Conservation (phyloP, 2,113 vertebrate genomes). For the Gallinago paraguaiae region DNA sequence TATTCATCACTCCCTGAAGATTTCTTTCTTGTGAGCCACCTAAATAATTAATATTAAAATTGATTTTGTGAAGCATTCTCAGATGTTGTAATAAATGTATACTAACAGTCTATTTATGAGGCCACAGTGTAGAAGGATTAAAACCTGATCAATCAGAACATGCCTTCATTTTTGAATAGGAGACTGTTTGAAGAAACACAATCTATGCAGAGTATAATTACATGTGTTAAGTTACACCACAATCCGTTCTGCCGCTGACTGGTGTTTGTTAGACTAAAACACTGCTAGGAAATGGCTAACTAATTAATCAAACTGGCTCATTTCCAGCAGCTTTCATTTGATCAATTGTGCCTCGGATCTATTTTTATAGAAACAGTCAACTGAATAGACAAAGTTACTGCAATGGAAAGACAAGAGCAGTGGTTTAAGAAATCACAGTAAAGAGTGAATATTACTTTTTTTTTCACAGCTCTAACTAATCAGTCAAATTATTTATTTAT, state of each 20-base stretch:
- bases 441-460: neutral
- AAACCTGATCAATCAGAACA: constrained; percentile 6
- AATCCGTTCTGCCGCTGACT: neutral
- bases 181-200: neutral
- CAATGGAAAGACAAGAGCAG: neutral
- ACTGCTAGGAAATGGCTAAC: neutral
- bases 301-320: neutral
- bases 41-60: constrained; percentile 37
- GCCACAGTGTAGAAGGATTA: neutral
- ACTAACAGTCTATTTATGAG: neutral
- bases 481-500: too few relatives aligned
- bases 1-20: neutral
- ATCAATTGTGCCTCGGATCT: neutral
- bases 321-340: neutral
- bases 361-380: neutral
- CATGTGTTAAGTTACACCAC: neutral
- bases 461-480: neutral
- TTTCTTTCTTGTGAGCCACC: neutral
- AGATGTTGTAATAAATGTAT: constrained; percentile 19
- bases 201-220: neutral
- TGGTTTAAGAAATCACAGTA: neutral
- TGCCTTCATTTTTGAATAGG: neutral
- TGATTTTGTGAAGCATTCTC: constrained; percentile 1
- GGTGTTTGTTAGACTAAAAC: neutral
- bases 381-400: neutral